Percentiles rank a stretch among this genome's conserved stretches.
These are phyloP conservation scores for Trematocara macrostoma DNA, from an alignment of 2,113 vertebrate species.

Conservation along the genomic window DNA sequence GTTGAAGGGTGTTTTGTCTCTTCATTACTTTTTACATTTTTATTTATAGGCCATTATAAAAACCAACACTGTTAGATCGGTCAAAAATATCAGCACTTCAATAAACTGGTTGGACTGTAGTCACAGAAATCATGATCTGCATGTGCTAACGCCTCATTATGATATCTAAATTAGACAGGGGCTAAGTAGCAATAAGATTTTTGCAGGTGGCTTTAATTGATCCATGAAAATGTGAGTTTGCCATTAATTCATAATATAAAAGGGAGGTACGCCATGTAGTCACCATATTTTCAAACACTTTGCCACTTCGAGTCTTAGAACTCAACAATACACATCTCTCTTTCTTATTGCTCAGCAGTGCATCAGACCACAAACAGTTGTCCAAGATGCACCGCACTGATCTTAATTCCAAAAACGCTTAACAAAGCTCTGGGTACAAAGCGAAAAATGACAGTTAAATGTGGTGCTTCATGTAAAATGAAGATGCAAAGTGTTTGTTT, in stretches of 20 bases:
- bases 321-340: background rate
- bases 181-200: background rate
- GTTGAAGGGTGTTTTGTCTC: background rate
- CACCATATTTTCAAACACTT: background rate
- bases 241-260: background rate
- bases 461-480: background rate
- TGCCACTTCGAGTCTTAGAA: background rate
- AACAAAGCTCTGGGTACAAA: background rate
- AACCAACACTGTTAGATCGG: background rate
- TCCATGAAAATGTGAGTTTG: background rate
- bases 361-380: background rate
- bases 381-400: background rate
- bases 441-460: background rate
- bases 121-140: background rate
- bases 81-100: background rate
- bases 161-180: background rate
- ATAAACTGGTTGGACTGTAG: background rate
- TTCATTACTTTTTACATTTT: background rate
- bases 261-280: background rate
- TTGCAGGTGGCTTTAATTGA: background rate
- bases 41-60: background rate
- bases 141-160: background rate
- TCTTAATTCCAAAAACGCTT: background rate
- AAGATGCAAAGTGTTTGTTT: conserved; percentile 1
- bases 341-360: background rate